Evolutionary conservation across 2,113 vertebrate genomes (phyloP), one percentile per base, ranked within the genome.

Genomic region (Aspidoscelis tigris): DNA sequence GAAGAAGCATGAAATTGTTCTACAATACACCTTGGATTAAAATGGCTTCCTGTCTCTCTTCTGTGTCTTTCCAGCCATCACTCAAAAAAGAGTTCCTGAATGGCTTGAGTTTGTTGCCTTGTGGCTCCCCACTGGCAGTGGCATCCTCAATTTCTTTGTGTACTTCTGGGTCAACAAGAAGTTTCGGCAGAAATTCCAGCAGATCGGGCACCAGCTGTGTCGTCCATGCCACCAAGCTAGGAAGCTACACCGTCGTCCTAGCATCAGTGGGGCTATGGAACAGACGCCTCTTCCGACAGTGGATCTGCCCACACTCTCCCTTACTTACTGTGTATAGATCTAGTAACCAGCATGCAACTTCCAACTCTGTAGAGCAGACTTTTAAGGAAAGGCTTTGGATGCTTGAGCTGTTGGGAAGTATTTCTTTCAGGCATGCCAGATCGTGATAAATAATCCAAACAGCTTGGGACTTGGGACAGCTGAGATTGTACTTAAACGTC

Each of bases 131-230:
- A 96, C 96, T 6, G 96, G 95, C 89, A 97, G 97, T 8, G 96
- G 97, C 75, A 97, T 97, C 90, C 96, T 97, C 90, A 97, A 97
- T 93, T 97, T 97, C 87, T 97, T 97, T 93, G 97, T 97, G 90
- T 97, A 97, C 93, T 97, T 97, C 91, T 97, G 97, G 97, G 94
- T 96, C 85, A 97, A 97, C 92, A 94, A 85, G 89, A 96, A 92
- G 92, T 97, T 97, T 89, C 93, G 97, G 55, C 94, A 92, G 76
- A 97, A 97, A 88, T 97, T 97, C 88, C 89, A 88, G 78, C 83
- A 93, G 1, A 58, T 96, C 7, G 82, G 96, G 20, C 93, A 89
- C 21, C 93, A 87, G 77, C 80, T 96, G 20, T 61, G 94, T 26
- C 95, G 93, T 39, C 84, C 44, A 26, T 93, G 70, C 90, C 85